Evolutionary conservation across 2,797 vertebrate genomes (phyloP).

Genomic region (Tolypeutes matacus): DNA sequence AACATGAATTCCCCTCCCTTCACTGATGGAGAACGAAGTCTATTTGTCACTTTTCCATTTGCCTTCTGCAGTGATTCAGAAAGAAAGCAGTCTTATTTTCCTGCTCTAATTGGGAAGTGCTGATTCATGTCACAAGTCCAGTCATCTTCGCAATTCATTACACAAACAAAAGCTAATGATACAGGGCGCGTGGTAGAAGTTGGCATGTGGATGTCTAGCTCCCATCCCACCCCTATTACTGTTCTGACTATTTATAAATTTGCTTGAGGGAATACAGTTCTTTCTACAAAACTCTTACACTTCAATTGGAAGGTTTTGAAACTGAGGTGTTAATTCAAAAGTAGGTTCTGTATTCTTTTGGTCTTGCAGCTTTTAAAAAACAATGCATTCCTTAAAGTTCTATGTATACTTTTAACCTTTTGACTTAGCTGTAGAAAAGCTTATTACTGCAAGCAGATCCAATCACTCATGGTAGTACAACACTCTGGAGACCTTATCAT

Average conservation of each 20-base stretch:
- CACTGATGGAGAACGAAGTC: slow-evolving; percentile 73
- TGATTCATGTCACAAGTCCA: slow-evolving; percentile 68
- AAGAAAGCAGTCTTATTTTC: slow-evolving; percentile 58
- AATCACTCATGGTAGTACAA: slow-evolving; percentile 60
- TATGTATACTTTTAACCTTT: slow-evolving; percentile 70
- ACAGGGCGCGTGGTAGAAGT: neutral
- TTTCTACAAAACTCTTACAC: neutral
- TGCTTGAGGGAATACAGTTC: slow-evolving; percentile 31
- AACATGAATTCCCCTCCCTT: slow-evolving; percentile 53
- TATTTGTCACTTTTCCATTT: slow-evolving; percentile 72
- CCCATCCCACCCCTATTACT: neutral
- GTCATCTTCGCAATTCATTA: slow-evolving; percentile 34
- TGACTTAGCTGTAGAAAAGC: slow-evolving; percentile 62
- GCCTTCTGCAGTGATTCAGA: slow-evolving; percentile 59
- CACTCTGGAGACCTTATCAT: slow-evolving; percentile 52
- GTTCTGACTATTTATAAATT: neutral
- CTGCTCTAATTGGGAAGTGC: slow-evolving; percentile 68
- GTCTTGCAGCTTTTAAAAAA: slow-evolving; percentile 69
- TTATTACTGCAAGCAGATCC: slow-evolving; percentile 19
- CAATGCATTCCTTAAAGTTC: slow-evolving; percentile 59
- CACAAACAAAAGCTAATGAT: neutral
- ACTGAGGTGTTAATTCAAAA: slow-evolving; percentile 45
- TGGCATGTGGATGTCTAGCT: neutral
- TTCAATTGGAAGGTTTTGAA: slow-evolving; percentile 56
- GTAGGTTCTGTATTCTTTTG: slow-evolving; percentile 44